Evolutionary conservation across 2,797 vertebrate genomes (phyloP).

Genomic region (Vultur gryphus): DNA sequence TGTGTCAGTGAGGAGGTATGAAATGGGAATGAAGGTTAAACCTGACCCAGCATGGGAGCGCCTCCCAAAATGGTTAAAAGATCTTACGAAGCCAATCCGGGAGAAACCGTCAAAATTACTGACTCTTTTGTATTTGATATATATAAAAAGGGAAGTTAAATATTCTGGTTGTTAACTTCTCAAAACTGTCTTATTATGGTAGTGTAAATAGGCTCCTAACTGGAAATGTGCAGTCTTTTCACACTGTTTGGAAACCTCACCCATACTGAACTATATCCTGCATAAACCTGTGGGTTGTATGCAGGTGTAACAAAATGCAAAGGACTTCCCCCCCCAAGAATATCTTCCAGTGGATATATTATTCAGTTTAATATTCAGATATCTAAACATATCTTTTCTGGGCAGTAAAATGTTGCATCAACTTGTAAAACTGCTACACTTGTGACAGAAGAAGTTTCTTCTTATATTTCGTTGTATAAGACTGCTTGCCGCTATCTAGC

Average conservation of each 20-base stretch:
- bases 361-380: neutral
- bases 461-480: neutral
- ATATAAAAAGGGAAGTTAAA: neutral
- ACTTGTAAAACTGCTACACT: neutral
- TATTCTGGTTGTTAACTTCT: neutral
- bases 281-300: neutral
- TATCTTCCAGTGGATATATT: neutral
- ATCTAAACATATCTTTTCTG: neutral
- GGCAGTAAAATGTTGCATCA: neutral
- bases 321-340: neutral
- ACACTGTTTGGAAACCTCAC: neutral
- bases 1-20: neutral
- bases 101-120: neutral
- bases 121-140: neutral
- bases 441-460: neutral
- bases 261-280: neutral
- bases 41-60: fast-evolving
- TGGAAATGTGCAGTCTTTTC: neutral
- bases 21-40: neutral
- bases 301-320: neutral
- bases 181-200: neutral
- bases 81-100: neutral
- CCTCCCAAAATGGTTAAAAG: neutral
- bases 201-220: neutral
- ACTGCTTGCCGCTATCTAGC: neutral